Conservation (phyloP, 2,113 vertebrate species). For the Nesoenas mayeri region DNA sequence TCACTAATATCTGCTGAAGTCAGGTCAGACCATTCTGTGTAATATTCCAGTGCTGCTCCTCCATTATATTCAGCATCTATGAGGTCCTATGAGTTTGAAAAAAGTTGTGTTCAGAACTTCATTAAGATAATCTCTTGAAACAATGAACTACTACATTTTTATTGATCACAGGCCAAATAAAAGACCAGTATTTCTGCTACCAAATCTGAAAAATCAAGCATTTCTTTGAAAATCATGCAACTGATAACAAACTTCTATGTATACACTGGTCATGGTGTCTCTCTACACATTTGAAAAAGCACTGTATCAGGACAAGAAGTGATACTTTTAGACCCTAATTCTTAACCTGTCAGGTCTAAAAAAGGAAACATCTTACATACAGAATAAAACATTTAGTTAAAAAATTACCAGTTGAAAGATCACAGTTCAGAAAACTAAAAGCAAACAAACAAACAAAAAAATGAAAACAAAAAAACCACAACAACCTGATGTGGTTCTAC, state of each 20-base stretch:
- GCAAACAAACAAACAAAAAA: no score
- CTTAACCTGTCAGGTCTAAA: background rate
- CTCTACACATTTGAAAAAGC: background rate
- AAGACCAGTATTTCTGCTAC: background rate
- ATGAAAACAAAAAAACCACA: no score
- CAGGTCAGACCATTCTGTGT: background rate
- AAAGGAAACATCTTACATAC: background rate
- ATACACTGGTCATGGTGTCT: background rate
- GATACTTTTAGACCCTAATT: background rate
- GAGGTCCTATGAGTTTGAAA: background rate
- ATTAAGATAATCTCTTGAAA: background rate
- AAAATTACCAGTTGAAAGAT: background rate
- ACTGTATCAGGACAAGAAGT: background rate
- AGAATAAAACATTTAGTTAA: background rate
- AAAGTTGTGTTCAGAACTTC: background rate
- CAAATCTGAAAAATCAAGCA: background rate
- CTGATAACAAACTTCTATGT: background rate
- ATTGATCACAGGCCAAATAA: background rate
- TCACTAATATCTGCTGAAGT: constrained; percentile 2
- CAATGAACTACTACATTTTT: background rate
- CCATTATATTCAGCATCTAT: background rate
- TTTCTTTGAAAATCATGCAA: background rate
- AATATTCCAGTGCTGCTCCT: background rate
- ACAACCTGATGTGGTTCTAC: background rate
- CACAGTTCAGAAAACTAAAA: background rate